These are phyloP conservation scores for Petrosia ficiformis DNA, from an alignment of 37 sponge, comb jelly and placozoan genomes.

Conservation along the genomic window DNA sequence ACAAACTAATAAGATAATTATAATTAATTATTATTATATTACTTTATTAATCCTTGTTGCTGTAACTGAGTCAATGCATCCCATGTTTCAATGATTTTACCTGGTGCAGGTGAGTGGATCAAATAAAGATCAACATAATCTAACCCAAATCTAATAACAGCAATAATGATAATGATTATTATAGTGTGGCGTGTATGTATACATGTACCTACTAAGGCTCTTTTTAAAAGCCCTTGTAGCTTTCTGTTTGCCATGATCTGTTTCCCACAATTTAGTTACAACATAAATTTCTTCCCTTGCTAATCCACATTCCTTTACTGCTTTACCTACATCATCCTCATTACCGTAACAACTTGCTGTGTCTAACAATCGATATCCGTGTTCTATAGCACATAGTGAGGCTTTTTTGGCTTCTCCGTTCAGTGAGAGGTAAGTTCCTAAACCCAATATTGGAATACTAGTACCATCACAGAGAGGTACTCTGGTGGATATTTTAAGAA, in stretches of 20 bases:
- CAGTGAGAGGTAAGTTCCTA: conserved; percentile 49
- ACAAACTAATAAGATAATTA: neutral
- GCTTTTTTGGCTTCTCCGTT: conserved; percentile 2
- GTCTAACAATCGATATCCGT: conserved; percentile 74
- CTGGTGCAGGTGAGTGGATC: conserved; percentile 72
- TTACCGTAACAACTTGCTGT: conserved; percentile 69
- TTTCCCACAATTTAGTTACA: conserved; percentile 38
- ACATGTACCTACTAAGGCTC: conserved; percentile 65
- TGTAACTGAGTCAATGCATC: conserved; percentile 64
- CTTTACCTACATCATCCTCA: conserved; percentile 54
- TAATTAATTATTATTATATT: neutral
- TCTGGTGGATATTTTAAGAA: no score
- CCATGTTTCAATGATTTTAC: conserved; percentile 76
- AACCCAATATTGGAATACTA: conserved; percentile 69
- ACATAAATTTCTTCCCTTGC: conserved; percentile 54
- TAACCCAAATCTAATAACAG: conserved; percentile 48
- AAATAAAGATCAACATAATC: conserved; percentile 71
- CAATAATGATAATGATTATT: no score
- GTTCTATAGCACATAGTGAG: conserved; percentile 39
- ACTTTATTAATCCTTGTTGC: conserved; percentile 51
- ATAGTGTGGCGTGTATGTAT: no score
- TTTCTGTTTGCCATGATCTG: conserved; percentile 49
- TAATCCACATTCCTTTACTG: conserved; percentile 39
- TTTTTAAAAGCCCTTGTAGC: conserved; percentile 38
- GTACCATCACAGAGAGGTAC: conserved; percentile 56